Conservation (phyloP, 2,888 invertebrate species). For the Lasioglossum zephyrum region DNA sequence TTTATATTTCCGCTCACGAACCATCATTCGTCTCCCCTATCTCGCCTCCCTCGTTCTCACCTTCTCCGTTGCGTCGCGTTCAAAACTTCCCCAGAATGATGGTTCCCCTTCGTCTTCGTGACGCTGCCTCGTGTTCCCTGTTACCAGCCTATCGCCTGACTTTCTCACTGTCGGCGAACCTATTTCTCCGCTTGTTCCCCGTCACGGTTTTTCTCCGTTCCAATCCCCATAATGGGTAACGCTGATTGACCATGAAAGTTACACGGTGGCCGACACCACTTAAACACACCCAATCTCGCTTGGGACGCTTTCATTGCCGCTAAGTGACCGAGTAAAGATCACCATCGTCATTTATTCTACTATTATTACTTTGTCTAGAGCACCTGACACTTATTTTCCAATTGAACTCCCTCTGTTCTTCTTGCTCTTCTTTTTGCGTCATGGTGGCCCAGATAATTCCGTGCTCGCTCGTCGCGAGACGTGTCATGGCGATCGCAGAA, state of each 20-base stretch:
- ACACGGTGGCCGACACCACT: background rate
- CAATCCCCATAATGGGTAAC: background rate
- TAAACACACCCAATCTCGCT: background rate
- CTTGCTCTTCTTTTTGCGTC: background rate
- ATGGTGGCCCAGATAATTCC: background rate
- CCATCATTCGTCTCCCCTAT: constrained; percentile 4
- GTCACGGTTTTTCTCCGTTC: background rate
- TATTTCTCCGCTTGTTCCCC: background rate
- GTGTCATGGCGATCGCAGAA: background rate
- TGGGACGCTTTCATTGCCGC: background rate
- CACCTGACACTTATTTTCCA: background rate
- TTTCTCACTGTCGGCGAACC: background rate
- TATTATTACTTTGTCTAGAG: background rate
- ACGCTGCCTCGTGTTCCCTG: background rate
- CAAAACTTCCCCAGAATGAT: constrained; percentile 8
- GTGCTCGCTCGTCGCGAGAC: background rate
- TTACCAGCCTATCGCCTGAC: background rate
- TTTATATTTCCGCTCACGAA: constrained; percentile 7
- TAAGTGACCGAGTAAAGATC: background rate
- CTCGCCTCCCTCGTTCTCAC: constrained; percentile 2
- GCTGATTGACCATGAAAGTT: background rate
- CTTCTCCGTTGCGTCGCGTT: background rate
- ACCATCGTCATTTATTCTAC: background rate
- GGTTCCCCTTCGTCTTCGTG: constrained; percentile 2
- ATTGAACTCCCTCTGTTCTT: background rate